phyloP scores from a whole-genome alignment of 2,113 vertebrate species.

The Potamarius usumacintae region DNA sequence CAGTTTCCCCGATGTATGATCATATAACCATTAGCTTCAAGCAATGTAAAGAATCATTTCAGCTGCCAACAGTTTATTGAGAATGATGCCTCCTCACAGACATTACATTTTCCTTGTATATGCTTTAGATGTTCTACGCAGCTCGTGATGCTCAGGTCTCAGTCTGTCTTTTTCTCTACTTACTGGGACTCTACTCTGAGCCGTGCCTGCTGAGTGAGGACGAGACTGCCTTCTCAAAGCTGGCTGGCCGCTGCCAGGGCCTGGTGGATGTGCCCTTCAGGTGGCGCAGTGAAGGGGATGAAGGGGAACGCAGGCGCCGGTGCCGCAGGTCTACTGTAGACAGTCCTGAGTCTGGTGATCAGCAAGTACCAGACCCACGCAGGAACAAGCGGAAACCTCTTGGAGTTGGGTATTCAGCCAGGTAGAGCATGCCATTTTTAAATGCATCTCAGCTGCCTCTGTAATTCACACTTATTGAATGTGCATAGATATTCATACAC shows the following conservation, averaged over 20 bases:
- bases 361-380: slow-evolving; percentile 84
- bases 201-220: slow-evolving; percentile 53
- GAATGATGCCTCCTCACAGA: neutral
- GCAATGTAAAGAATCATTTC: neutral
- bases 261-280: slow-evolving; percentile 88
- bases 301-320: slow-evolving; percentile 70
- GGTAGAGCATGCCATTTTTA: slow-evolving; percentile 68
- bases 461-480: neutral
- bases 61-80: neutral
- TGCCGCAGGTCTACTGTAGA: slow-evolving; percentile 64
- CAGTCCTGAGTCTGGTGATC: slow-evolving; percentile 71
- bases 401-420: slow-evolving; percentile 88
- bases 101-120: neutral
- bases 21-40: neutral
- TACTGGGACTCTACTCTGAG: slow-evolving; percentile 74
- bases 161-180: slow-evolving; percentile 85
- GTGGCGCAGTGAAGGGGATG: slow-evolving; percentile 65
- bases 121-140: slow-evolving; percentile 83
- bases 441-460: neutral
- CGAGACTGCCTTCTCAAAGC: slow-evolving; percentile 69
- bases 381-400: slow-evolving; percentile 86
- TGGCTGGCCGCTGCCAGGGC: slow-evolving; percentile 78
- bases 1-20: neutral
- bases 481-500: neutral
- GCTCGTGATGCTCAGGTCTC: slow-evolving; percentile 92